These are phyloP conservation scores for Symphodus melops DNA, from an alignment of 2,113 vertebrate species.

Conservation along the genomic window DNA sequence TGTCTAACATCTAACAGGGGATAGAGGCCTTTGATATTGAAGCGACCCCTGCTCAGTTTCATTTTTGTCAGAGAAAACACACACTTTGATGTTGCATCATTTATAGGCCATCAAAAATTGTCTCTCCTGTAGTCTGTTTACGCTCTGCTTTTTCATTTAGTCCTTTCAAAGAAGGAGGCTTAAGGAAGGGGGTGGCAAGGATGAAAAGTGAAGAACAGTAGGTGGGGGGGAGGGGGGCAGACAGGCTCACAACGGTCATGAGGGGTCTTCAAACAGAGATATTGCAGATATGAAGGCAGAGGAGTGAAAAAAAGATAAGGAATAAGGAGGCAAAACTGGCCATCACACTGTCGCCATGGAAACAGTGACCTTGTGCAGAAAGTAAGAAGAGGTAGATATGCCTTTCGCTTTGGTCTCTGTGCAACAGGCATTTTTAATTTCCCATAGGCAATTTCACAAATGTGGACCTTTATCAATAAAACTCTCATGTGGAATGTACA, in stretches of 20 bases:
- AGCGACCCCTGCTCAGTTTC: slow-evolving; percentile 64
- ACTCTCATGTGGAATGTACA: background rate
- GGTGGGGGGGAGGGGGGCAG: slow-evolving; percentile 7
- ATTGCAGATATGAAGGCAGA: slow-evolving; percentile 70
- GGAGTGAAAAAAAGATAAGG: slow-evolving; percentile 70
- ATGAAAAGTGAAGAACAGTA: slow-evolving; percentile 53
- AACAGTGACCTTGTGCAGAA: slow-evolving; percentile 81
- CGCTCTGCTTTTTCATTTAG: slow-evolving; percentile 60
- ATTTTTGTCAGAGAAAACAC: slow-evolving; percentile 58
- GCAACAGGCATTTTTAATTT: slow-evolving; percentile 67
- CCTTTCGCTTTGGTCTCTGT: slow-evolving; percentile 62
- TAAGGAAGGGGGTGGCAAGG: slow-evolving; percentile 34
- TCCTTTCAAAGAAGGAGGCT: slow-evolving; percentile 56
- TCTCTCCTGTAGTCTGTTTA: slow-evolving; percentile 58
- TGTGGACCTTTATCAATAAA: slow-evolving; percentile 23
- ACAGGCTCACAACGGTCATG: slow-evolving; percentile 43
- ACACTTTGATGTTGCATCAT: slow-evolving; percentile 72
- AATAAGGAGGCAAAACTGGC: slow-evolving; percentile 76
- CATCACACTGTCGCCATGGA: slow-evolving; percentile 77
- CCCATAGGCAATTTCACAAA: slow-evolving; percentile 41
- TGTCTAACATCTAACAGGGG: slow-evolving; percentile 63
- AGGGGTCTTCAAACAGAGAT: slow-evolving; percentile 74
- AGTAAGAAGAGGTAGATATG: slow-evolving; percentile 70
- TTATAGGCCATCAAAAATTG: slow-evolving; percentile 67
- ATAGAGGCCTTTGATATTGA: slow-evolving; percentile 73